Evolutionary conservation across 92 coral and sea anemone species (phyloP).

Genomic region (Siderastrea radians): DNA sequence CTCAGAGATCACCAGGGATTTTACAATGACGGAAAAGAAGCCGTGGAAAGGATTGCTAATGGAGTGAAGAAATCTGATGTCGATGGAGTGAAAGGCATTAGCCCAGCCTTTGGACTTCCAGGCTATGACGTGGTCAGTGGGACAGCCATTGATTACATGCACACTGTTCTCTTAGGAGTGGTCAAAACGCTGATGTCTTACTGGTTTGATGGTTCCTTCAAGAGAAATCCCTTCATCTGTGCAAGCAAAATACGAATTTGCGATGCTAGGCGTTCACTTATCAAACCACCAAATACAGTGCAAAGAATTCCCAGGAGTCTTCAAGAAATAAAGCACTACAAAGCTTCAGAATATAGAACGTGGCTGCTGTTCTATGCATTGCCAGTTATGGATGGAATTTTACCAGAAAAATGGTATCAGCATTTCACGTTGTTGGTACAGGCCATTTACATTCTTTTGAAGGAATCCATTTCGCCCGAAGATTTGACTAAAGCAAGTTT

Average conservation of each 20-base stretch:
- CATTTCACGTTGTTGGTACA: constrained; percentile 1
- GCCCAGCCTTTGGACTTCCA: constrained; percentile 16
- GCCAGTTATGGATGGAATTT: background rate
- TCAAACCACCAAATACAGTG: background rate
- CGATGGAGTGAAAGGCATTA: constrained; percentile 27
- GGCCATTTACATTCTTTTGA: background rate
- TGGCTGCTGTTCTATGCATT: constrained; percentile 16
- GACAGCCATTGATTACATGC: constrained; percentile 2
- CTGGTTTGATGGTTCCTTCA: constrained; percentile 11
- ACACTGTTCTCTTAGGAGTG: constrained; percentile 12
- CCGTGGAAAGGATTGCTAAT: background rate
- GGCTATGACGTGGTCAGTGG: too few species aligned
- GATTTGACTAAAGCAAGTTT: background rate
- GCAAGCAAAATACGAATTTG: background rate
- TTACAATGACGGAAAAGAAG: background rate
- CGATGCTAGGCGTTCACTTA: background rate
- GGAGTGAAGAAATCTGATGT: background rate
- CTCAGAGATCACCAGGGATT: too few species aligned
- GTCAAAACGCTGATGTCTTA: constrained; percentile 7
- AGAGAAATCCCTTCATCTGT: background rate
- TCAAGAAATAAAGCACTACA: background rate
- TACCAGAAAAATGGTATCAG: background rate
- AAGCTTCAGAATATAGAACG: constrained; percentile 1
- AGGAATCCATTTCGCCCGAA: background rate
- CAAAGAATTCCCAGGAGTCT: constrained; percentile 6